A percentile compares a stretch with the other conserved stretches of the same genome.
phyloP scores from a whole-genome alignment of 2,888 invertebrate genomes.

The Ceratothoa steindachneri region DNA sequence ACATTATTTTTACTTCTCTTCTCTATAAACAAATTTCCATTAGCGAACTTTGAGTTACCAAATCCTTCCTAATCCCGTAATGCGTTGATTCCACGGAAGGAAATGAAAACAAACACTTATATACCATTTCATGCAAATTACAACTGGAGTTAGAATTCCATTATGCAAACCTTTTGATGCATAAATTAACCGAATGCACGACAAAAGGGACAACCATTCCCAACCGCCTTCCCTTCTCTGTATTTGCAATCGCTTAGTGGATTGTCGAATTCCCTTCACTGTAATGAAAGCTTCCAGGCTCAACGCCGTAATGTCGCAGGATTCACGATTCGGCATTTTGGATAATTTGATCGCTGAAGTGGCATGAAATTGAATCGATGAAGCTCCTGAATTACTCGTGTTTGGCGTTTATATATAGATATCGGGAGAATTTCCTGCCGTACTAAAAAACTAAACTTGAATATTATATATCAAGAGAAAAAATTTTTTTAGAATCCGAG shows the following conservation, averaged over 20 bases:
- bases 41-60: too few relatives aligned
- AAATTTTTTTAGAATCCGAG: too few relatives aligned
- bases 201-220: background rate
- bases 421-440: too few relatives aligned
- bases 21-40: too few relatives aligned
- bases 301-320: background rate
- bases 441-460: too few relatives aligned
- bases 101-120: background rate
- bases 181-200: background rate
- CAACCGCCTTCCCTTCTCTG: background rate
- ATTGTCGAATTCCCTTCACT: background rate
- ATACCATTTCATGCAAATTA: background rate
- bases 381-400: too few relatives aligned
- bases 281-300: background rate
- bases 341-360: background rate
- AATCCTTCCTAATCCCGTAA: too few relatives aligned
- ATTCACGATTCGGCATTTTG: background rate
- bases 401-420: too few relatives aligned
- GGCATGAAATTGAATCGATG: background rate
- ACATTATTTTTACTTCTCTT: too few relatives aligned
- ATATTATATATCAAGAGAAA: too few relatives aligned
- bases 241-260: background rate
- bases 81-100: too few relatives aligned
- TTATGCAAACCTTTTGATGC: background rate
- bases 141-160: background rate